phyloP scores from a whole-genome alignment of 2,113 vertebrate species.

The Catharus minimus region DNA sequence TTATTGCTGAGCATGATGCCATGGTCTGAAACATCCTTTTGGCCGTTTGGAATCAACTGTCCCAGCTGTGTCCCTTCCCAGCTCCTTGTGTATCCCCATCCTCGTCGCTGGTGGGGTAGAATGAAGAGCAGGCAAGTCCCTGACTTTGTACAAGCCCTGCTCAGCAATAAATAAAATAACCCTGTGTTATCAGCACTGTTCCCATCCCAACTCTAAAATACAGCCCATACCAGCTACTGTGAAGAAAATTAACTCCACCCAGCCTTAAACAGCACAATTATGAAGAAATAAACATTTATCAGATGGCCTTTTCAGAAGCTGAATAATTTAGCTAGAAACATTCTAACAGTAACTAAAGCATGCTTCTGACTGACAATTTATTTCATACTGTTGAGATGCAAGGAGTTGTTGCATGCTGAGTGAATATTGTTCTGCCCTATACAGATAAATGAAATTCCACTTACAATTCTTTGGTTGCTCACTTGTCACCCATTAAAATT shows the following conservation, averaged over 20 bases:
- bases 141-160: not conserved
- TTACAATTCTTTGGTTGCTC: constrained; percentile 62
- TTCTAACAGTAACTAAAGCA: constrained; percentile 53
- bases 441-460: constrained; percentile 72
- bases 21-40: not conserved
- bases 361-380: constrained; percentile 70
- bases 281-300: constrained; percentile 77
- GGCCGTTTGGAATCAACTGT: not conserved
- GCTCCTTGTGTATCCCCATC: not conserved
- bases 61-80: not conserved
- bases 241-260: not conserved
- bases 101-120: not conserved
- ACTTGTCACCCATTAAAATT: constrained; percentile 70
- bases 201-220: not conserved
- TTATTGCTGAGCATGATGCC: not conserved
- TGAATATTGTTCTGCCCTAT: constrained; percentile 74
- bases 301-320: constrained; percentile 73
- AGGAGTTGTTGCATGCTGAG: constrained; percentile 56
- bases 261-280: not conserved
- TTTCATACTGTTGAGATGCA: constrained; percentile 64
- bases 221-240: not conserved
- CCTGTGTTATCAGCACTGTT: not conserved
- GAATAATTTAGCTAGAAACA: constrained; percentile 69
- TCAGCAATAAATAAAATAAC: not conserved
- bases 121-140: not conserved